Conservation (phyloP, 2,113 vertebrate species). For the Ceyx margarethae region DNA sequence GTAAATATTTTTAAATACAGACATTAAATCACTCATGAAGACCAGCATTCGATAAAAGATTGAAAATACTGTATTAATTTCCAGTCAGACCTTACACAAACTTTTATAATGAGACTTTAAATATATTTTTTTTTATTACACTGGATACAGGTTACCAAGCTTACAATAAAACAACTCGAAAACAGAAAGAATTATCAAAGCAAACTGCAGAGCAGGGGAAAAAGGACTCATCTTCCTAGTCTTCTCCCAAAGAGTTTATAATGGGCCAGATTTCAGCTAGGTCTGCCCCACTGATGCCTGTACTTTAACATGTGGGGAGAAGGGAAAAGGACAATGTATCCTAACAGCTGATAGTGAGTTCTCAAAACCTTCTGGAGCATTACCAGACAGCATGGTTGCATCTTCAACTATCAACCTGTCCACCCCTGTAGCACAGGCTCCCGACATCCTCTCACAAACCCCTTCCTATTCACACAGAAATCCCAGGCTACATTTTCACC, state of each 20-base stretch:
- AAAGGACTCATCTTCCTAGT: neutral
- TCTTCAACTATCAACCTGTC: neutral
- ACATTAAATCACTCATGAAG: neutral
- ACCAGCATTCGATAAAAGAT: neutral
- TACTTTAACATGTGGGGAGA: neutral
- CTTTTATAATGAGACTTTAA: neutral
- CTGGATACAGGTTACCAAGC: neutral
- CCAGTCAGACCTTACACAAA: neutral
- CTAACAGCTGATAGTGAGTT: rapidly evolving
- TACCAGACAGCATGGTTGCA: neutral
- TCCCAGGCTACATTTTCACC: neutral
- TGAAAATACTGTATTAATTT: neutral
- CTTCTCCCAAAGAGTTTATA: neutral
- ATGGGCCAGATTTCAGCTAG: neutral
- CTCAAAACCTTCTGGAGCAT: neutral
- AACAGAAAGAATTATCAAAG: neutral
- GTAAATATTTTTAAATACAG: neutral
- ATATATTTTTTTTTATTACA: neutral
- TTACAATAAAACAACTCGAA: neutral
- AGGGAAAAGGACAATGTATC: neutral
- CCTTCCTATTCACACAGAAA: neutral
- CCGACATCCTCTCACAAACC: neutral
- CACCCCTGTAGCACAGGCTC: neutral
- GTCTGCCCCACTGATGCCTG: neutral
- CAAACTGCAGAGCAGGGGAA: neutral